Percentiles rank a stretch among this genome's conserved stretches.
Conservation (phyloP, 2,113 vertebrate species). For the Zosterops japonicus region DNA sequence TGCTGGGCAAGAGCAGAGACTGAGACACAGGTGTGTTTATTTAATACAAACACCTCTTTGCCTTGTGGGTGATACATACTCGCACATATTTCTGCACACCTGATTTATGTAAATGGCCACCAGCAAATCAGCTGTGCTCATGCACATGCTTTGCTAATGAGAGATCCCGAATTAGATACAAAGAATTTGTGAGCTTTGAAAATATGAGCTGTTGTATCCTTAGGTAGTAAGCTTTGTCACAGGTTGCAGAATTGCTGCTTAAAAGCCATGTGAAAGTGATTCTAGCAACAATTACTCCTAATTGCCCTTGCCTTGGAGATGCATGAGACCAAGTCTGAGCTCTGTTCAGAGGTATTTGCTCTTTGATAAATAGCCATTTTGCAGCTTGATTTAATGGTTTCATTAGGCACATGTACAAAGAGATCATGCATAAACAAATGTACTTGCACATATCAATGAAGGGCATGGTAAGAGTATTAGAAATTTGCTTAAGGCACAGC, state of each 20-base stretch:
- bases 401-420: background rate
- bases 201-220: background rate
- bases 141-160: background rate
- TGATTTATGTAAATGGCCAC: background rate
- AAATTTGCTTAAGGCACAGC: background rate
- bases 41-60: background rate
- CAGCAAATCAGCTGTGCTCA: background rate
- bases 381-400: background rate
- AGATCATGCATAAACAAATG: background rate
- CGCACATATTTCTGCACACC: background rate
- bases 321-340: background rate
- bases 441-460: background rate
- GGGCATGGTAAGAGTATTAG: background rate
- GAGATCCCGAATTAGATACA: background rate
- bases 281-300: background rate
- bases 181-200: background rate
- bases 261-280: background rate
- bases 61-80: too few relatives aligned
- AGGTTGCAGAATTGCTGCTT: background rate
- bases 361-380: background rate
- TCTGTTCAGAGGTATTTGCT: background rate
- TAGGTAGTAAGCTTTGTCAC: background rate
- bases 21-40: background rate
- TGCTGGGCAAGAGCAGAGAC: fast-evolving
- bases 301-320: background rate